Base-by-base conservation (phyloP, 2,888 invertebrate species). In the Hyalella azteca region DNA sequence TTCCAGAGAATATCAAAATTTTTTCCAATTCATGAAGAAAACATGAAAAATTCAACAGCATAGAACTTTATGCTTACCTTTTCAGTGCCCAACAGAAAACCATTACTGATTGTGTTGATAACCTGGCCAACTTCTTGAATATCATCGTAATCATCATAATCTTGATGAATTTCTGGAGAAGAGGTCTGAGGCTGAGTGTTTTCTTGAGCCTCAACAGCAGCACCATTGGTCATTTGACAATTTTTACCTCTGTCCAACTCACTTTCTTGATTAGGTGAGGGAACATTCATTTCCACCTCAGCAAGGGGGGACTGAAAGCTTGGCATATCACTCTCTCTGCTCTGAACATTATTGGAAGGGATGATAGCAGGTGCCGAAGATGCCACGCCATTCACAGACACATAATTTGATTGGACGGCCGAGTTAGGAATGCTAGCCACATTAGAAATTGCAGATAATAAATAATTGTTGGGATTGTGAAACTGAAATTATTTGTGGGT, bases 41-140 rank as follows among this genome's bases (percentile, higher is more conserved):
- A n/a, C n/a, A 22, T 22, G 11, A 54, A 54, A 0, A 54, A 9
- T 54, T 54, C 7, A 19, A 26, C 45, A 54, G 26, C n/a, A n/a
- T 45, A 15, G 45, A 15, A 45, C 7, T 54, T 26, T 1, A 54
- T 54, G 26, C 22, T 54, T 26, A 66, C 66, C 66, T 66, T 66
- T 0, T n/a, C 36, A 22, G 66, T 19, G 4, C 19, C 36, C 9
- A 19, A 22, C n/a, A 36, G 36, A 2, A 36, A 36, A 2, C 36
- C 66, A 45, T 75, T 75, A 29, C 26, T 45, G 36, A 39, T 13
- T 11, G 41, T 29, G 36, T 75, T 40, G 26, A 41, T 75, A 3
- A 75, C 75, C n/a, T 45, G 41, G 13, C 45, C 75, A 22, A 75
- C 75, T 29, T 75, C 75, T 26, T 75, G 75, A 75, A 75, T 75